These are phyloP conservation scores for Collichthys lucidus DNA, from an alignment of 2,113 vertebrate species.

Conservation along the genomic window DNA sequence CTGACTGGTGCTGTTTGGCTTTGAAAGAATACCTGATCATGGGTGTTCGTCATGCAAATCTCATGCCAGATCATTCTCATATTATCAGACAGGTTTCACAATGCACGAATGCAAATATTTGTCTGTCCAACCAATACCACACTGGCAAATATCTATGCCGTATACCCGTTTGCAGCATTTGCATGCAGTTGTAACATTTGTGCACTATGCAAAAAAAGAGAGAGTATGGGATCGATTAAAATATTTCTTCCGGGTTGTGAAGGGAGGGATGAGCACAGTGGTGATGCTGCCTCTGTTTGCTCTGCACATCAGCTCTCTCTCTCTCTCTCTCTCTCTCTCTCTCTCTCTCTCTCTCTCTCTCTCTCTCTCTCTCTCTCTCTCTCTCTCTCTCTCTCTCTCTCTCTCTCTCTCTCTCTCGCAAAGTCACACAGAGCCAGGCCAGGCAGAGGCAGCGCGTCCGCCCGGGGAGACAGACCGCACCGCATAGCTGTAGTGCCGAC, in stretches of 20 bases:
- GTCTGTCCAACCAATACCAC: too few relatives aligned
- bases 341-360: conserved; percentile 22
- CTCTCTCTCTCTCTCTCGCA: conserved; percentile 5
- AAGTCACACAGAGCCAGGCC: conserved; percentile 36
- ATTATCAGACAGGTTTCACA: neutral
- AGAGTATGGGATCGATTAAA: conserved; percentile 17
- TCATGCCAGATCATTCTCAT: neutral
- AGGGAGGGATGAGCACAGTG: conserved; percentile 75
- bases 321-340: conserved; percentile 28
- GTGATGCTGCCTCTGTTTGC: conserved; percentile 69
- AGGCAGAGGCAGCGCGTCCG: conserved; percentile 65
- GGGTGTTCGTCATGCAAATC: neutral
- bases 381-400: conserved; percentile 34
- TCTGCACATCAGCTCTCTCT: conserved; percentile 70
- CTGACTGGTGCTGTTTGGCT: neutral
- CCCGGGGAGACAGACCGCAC: conserved; percentile 43
- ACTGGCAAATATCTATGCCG: neutral
- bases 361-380: conserved; percentile 32
- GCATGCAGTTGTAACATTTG: neutral
- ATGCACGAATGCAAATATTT: too few relatives aligned
- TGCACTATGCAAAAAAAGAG: neutral
- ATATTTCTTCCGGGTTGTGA: conserved; percentile 84
- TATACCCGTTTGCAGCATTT: neutral
- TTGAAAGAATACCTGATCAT: neutral
- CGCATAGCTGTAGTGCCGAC: conserved; percentile 50